These are phyloP conservation scores for Acronicta aceris DNA, from an alignment of 2,888 invertebrate species.

Conservation along the genomic window DNA sequence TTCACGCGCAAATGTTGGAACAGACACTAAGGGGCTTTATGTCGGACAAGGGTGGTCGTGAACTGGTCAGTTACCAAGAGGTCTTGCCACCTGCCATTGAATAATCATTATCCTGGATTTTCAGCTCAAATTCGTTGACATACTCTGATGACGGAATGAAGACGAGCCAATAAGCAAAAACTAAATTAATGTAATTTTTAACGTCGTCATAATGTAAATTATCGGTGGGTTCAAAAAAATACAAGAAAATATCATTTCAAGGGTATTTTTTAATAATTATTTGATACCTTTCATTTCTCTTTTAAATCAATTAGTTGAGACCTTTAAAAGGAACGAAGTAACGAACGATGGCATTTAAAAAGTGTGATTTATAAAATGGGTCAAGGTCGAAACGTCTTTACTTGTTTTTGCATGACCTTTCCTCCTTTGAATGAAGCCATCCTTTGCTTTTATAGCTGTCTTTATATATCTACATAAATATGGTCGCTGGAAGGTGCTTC, in stretches of 20 bases:
- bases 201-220: slow-evolving; percentile 36
- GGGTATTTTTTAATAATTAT: slow-evolving; percentile 21
- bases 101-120: slow-evolving; percentile 18
- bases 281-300: slow-evolving; percentile 8
- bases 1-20: no score
- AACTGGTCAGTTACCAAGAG: no score
- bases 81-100: no score
- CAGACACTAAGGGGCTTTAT: no score
- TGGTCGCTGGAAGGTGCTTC: no score
- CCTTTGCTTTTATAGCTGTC: no score
- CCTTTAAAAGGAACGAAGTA: slow-evolving; percentile 6
- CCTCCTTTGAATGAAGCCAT: no score
- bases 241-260: slow-evolving; percentile 16
- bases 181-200: slow-evolving; percentile 49
- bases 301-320: slow-evolving; percentile 32
- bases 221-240: slow-evolving; percentile 6
- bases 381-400: no score
- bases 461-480: no score
- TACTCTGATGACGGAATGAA: slow-evolving; percentile 42
- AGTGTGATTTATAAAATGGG: background rate
- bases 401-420: no score
- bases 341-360: slow-evolving; percentile 7
- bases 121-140: background rate
- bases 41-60: no score
- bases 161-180: slow-evolving; percentile 35